Percentiles rank a stretch among this genome's conserved stretches.
These are phyloP conservation scores for Acanthosepion esculentum DNA, from an alignment of 2,888 invertebrate species.

Conservation along the genomic window DNA sequence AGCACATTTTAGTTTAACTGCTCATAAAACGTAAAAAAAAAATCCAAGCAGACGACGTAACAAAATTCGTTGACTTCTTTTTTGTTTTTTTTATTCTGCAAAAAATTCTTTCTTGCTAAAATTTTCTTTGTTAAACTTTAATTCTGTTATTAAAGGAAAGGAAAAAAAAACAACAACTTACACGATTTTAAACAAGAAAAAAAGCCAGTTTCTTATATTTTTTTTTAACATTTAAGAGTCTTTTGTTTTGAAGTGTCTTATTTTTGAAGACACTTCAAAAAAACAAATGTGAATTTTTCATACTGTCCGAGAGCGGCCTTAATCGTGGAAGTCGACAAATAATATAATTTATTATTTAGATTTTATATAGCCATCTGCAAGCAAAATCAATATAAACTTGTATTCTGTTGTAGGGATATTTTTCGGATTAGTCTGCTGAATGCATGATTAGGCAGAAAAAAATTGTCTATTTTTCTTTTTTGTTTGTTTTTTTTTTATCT, in stretches of 20 bases:
- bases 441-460: neutral
- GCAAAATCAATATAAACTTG: neutral
- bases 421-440: neutral
- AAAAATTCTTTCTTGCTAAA: neutral
- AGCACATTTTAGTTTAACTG: neutral
- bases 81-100: neutral
- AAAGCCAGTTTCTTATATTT: neutral
- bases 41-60: neutral
- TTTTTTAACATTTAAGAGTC: too few species aligned
- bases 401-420: neutral
- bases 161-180: neutral
- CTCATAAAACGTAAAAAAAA: neutral
- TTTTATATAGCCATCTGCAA: neutral
- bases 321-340: neutral
- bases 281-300: neutral
- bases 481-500: neutral
- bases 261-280: neutral
- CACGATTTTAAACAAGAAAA: neutral
- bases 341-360: neutral
- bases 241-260: too few species aligned
- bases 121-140: neutral
- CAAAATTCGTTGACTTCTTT: neutral
- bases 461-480: neutral
- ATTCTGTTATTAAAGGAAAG: neutral
- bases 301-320: neutral